Evolutionary conservation across 2,113 vertebrate species (phyloP), one percentile per base, ranked within the genome.

Genomic region (Notiomystis cincta): DNA sequence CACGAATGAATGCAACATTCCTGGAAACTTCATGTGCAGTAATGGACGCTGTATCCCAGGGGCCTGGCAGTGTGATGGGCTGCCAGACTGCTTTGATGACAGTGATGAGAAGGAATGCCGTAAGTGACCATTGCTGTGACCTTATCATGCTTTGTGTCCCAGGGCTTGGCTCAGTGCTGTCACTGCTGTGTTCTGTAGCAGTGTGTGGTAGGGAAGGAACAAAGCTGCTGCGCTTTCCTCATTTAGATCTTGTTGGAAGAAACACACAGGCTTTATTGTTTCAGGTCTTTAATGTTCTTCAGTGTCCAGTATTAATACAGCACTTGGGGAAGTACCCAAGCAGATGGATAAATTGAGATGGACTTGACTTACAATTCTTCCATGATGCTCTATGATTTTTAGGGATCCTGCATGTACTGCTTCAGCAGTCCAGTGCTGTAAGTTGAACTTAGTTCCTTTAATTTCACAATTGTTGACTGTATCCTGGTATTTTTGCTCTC

Each of bases 1-100:
- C 97, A 99, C 99, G 93, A 99, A 98, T 0, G 99, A 99, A 96
- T 99, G 99, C 95, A 99, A 99, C 98, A 99, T 99, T 95, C 99
- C 99, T 11, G 99, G 99, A 92, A 99, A 98, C 97, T 99, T 99
- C 98, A 99, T 99, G 99, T 99, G 99, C 86, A 98, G 98, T 53
- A 98, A 99, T 6, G 99, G 99, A 37, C 98, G 98, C 92, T 99
- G 99, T 67, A 98, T 99, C 95, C 99, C 99, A 0, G 99, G 99
- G 6, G 97, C 98, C 72, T 99, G 98, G 99, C 99, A 99, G 97
- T 99, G 99, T 21, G 98, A 99, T 4, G 99, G 99, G 83, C 96
- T 98, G 73, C 98, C 99, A 0, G 98, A 99, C 98, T 99, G 99
- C 98, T 99, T 99, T 27, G 99, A 99, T 97, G 98, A 98, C 97